Percentiles rank a stretch among this genome's conserved stretches.
Conservation (phyloP, 2,113 vertebrate genomes). For the Nesogale talazaci region DNA sequence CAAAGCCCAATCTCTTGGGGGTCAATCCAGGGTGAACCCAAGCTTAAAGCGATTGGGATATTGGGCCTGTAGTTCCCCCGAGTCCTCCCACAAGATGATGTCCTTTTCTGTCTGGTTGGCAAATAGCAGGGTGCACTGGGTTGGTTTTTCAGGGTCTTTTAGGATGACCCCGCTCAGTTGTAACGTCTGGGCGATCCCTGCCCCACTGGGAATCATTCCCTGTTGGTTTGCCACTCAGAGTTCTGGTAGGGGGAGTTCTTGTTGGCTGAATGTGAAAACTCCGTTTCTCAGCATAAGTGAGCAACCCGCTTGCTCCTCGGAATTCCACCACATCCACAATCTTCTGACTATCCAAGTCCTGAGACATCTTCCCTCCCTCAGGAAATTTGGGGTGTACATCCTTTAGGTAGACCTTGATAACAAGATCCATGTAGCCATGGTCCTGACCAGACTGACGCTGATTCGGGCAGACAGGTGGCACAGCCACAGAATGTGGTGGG, state of each 20-base stretch:
- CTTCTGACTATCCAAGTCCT: slow-evolving; percentile 93
- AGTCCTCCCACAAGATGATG: slow-evolving; percentile 86
- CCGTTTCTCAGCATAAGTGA: slow-evolving; percentile 94
- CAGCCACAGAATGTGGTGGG: slow-evolving; percentile 85
- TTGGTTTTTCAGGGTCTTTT: slow-evolving; percentile 84
- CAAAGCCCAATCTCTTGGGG: slow-evolving; percentile 86
- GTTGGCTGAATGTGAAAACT: slow-evolving; percentile 85
- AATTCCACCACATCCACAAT: slow-evolving; percentile 94
- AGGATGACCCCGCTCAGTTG: slow-evolving; percentile 86
- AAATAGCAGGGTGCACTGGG: slow-evolving; percentile 87
- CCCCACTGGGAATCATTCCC: slow-evolving; percentile 88
- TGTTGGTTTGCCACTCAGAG: slow-evolving; percentile 74
- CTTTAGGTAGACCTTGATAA: slow-evolving; percentile 93
- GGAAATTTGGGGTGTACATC: slow-evolving; percentile 95
- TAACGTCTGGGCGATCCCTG: slow-evolving; percentile 88
- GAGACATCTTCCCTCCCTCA: slow-evolving; percentile 98
- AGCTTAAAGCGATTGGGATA: slow-evolving; percentile 85
- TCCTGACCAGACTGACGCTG: slow-evolving; percentile 85
- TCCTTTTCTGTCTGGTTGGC: slow-evolving; percentile 89
- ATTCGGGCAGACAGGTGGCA: slow-evolving; percentile 87
- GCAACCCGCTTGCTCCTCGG: slow-evolving; percentile 95
- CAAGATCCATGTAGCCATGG: slow-evolving; percentile 86
- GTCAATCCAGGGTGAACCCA: slow-evolving; percentile 87
- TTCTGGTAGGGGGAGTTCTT: slow-evolving; percentile 85
- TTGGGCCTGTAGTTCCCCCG: slow-evolving; percentile 85